These are phyloP conservation scores for Synanthedon vespiformis DNA, from an alignment of 2,888 invertebrate species.

Conservation along the genomic window DNA sequence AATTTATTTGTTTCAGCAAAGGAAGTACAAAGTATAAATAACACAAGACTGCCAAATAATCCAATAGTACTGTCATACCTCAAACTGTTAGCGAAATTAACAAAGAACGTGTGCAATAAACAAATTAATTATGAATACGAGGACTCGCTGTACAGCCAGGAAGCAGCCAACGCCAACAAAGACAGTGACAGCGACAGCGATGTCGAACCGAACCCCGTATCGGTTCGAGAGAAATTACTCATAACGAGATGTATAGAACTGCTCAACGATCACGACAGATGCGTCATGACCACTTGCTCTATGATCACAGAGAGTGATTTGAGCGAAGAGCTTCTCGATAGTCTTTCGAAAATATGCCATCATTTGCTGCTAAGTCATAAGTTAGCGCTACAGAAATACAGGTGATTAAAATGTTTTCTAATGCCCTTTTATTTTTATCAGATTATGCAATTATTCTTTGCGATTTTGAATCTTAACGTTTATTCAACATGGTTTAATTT, in stretches of 20 bases:
- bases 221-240: constrained; percentile 53
- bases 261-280: constrained; percentile 71
- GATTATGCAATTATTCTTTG: too few species aligned
- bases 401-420: constrained; percentile 52
- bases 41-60: constrained; percentile 68
- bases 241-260: constrained; percentile 73
- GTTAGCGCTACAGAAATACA: constrained; percentile 86
- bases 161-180: constrained; percentile 51
- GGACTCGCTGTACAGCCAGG: constrained; percentile 59
- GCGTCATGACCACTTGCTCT: constrained; percentile 51
- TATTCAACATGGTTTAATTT: too few species aligned
- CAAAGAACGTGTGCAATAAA: constrained; percentile 54
- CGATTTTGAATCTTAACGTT: too few species aligned
- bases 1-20: constrained; percentile 32
- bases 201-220: constrained; percentile 56
- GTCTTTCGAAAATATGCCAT: constrained; percentile 84
- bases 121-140: constrained; percentile 53
- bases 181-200: constrained; percentile 73
- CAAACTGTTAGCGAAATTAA: constrained; percentile 53
- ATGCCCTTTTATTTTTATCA: background rate
- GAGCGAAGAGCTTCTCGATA: constrained; percentile 71
- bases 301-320: constrained; percentile 63
- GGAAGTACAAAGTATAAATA: constrained; percentile 60
- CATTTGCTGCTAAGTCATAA: constrained; percentile 84
- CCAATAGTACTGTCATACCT: constrained; percentile 50